A percentile compares a stretch with the other conserved stretches of the same genome.
Evolutionary conservation across 1,140 invertebrate genomes (phyloP).

Genomic region (Leptoteleia sp.): DNA sequence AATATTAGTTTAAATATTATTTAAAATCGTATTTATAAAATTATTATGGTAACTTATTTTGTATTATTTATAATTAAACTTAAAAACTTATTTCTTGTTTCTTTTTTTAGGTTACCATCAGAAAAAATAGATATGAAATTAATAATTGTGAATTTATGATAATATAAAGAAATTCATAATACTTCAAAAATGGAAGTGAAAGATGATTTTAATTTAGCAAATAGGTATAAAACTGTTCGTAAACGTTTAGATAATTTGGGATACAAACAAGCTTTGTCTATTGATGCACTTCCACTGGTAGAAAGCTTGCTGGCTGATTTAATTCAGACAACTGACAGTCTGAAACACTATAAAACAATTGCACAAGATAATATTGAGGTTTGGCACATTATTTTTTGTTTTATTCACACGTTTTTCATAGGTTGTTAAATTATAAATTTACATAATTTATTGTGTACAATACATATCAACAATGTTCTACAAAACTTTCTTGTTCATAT

Average conservation of each 20-base stretch:
- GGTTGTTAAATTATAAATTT: too few species aligned
- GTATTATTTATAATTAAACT: too few species aligned
- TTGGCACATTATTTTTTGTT: conserved; percentile 54
- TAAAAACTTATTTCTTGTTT: background rate
- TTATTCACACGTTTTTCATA: conserved; percentile 8
- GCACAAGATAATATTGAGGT: conserved; percentile 85
- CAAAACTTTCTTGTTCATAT: too few species aligned
- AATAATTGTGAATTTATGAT: background rate
- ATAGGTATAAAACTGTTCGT: conserved; percentile 81
- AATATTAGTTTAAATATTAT: too few species aligned
- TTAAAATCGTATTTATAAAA: too few species aligned
- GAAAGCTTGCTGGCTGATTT: conserved; percentile 88
- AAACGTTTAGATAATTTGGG: conserved; percentile 86
- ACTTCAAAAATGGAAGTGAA: conserved; percentile 63
- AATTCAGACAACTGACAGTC: conserved; percentile 88
- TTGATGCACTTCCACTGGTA: conserved; percentile 88
- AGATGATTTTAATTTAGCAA: conserved; percentile 73
- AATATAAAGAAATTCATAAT: too few species aligned
- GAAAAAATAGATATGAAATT: background rate
- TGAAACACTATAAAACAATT: conserved; percentile 89
- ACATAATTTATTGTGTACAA: too few species aligned
- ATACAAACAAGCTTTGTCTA: conserved; percentile 86
- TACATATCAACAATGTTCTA: too few species aligned
- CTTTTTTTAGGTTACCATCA: conserved; percentile 11
- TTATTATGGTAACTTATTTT: too few species aligned